Evolutionary conservation across 2,797 vertebrate species (phyloP).

Genomic region (Arrhamphus sclerolepis): DNA sequence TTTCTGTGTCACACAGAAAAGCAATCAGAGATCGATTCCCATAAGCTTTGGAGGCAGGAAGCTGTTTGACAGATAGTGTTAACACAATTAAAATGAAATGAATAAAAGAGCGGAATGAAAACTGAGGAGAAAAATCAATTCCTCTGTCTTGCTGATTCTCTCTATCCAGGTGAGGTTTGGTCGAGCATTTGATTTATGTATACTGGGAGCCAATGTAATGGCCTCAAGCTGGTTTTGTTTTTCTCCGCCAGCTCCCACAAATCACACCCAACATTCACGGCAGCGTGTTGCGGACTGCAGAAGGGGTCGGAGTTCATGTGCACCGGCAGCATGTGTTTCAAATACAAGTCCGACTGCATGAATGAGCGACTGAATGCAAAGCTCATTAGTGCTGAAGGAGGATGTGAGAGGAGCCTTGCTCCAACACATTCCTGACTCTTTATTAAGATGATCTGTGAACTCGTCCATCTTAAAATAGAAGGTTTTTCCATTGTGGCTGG

Average conservation of each 20-base stretch:
- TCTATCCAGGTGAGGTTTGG: too few species aligned
- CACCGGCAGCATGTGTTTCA: constrained; percentile 51
- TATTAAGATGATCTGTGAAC: constrained; percentile 65
- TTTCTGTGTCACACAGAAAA: too few species aligned
- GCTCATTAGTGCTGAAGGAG: constrained; percentile 63
- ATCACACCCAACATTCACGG: constrained; percentile 3
- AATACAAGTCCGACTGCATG: constrained; percentile 28
- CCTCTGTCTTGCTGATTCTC: too few species aligned
- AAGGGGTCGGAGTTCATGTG: constrained; percentile 49
- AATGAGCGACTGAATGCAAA: constrained; percentile 43
- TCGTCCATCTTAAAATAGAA: constrained; percentile 52
- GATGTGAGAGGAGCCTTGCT: constrained; percentile 33
- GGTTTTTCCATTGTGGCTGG: constrained; percentile 32
- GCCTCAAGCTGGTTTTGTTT: neutral
- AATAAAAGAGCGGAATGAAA: too few species aligned
- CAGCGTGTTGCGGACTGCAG: constrained; percentile 9
- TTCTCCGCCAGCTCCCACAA: neutral
- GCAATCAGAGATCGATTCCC: too few species aligned
- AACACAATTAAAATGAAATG: too few species aligned
- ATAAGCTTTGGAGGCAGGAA: too few species aligned
- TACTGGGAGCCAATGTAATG: too few species aligned
- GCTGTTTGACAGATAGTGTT: too few species aligned
- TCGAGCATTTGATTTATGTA: too few species aligned
- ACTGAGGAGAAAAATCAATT: too few species aligned
- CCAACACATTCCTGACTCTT: constrained; percentile 63